Conservation (phyloP, 2,113 vertebrate genomes). For the Brevimyrus niger region DNA sequence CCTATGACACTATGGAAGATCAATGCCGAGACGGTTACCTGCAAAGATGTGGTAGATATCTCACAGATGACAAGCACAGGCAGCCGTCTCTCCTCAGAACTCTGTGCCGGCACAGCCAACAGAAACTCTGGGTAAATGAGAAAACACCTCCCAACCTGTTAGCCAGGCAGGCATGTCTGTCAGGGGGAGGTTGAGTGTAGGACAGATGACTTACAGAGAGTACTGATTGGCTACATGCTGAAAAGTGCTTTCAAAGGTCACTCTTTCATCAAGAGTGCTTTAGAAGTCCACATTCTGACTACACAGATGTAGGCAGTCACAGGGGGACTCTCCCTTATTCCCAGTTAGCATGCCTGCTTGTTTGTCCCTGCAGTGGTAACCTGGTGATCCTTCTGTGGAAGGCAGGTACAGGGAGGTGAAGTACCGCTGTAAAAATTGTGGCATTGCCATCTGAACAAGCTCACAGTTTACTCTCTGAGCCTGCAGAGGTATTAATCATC, state of each 20-base stretch:
- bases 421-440: background rate
- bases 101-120: background rate
- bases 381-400: background rate
- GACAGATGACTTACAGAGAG: background rate
- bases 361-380: background rate
- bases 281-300: background rate
- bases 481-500: slow-evolving; percentile 26
- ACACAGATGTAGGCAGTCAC: background rate
- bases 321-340: background rate
- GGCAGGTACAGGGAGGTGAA: background rate
- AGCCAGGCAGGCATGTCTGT: background rate
- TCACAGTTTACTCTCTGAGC: background rate
- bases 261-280: background rate
- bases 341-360: background rate
- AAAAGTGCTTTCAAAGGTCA: background rate
- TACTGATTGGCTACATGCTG: background rate
- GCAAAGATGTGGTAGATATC: background rate
- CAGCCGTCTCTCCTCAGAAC: background rate
- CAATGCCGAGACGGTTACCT: background rate
- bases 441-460: background rate
- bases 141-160: background rate
- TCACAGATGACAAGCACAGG: background rate
- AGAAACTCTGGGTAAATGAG: background rate
- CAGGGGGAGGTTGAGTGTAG: background rate
- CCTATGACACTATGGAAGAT: background rate